Evolutionary conservation across 2,888 invertebrate genomes (phyloP), one percentile per base, ranked within the genome.

Genomic region (Branchinecta sandiegonensis): DNA sequence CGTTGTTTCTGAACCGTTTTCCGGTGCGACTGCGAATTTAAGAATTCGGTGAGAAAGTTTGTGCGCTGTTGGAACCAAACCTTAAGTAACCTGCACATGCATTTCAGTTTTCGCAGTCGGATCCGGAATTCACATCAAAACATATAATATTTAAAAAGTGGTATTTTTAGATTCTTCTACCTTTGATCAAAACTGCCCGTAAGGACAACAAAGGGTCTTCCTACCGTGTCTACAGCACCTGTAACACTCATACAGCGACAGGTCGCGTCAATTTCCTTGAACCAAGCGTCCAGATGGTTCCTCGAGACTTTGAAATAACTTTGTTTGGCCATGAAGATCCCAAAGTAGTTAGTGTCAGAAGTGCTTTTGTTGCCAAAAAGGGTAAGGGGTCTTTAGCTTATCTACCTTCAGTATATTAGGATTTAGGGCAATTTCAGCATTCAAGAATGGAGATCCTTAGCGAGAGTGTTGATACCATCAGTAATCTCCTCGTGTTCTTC

Each of bases 251-350:
- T 71, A 79, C 81, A 4, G 77, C 79, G 8, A 83, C 82, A 7
- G 83, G 97, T 1, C 82, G 97, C 71, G 86, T 97, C 71, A 85
- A 89, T 69, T 92, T 96, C 89, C 84, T 86, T 71, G 92, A 93
- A 76, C 97, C 96, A 1, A 95, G 92, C 79, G 78, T 99, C 56
- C 96, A 97, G 79, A 90, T 86, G 77, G 84, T 95, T 17, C 91
- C 94, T 0, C 87, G 90, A 74, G 88, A 91, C 74, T 95, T 95
- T 78, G 78, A 81, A 37, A 80, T 89, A 14, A 74, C 80, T 47
- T 72, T 78, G 1, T 67, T 74, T 47, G 70, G 70, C 10, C 72
- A 73, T 7, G 65, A 65, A 23, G 13, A 17, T 10, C 14, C 47
- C 46, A 65, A 69, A 48, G 65, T 65, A n/a, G 56, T 71, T 10